A percentile compares a stretch with the other conserved stretches of the same genome.
These are phyloP conservation scores for Megaustenia siamemsis DNA, from an alignment of 2,888 invertebrate species.

Conservation along the genomic window DNA sequence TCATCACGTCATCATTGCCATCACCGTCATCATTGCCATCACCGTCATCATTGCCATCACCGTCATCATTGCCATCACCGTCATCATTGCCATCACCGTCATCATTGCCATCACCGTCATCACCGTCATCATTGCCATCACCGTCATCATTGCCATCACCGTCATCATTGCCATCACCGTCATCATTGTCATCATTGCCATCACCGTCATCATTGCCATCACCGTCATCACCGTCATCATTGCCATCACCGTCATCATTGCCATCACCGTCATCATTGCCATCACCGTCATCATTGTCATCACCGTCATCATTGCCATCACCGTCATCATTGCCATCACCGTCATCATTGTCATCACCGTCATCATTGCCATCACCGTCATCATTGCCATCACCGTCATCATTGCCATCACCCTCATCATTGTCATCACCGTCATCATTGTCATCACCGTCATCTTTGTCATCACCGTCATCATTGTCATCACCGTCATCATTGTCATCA, in stretches of 20 bases:
- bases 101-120: slow-evolving; percentile 23
- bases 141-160: slow-evolving; percentile 17
- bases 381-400: no score
- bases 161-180: slow-evolving; percentile 48
- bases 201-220: slow-evolving; percentile 48
- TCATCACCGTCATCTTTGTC: no score
- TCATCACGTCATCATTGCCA: background rate
- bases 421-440: no score
- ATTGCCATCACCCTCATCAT: no score
- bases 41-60: background rate
- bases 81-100: slow-evolving; percentile 9
- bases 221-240: slow-evolving; percentile 17
- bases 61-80: background rate
- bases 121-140: slow-evolving; percentile 20
- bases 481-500: no score
- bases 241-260: slow-evolving; percentile 17
- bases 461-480: no score
- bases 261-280: background rate
- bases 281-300: background rate
- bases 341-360: no score
- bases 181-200: slow-evolving; percentile 47
- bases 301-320: background rate
- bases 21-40: background rate
- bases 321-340: no score
- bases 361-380: no score